phyloP scores from a whole-genome alignment of 92 coral and sea anemone species.

The Bergia puertoricense region DNA sequence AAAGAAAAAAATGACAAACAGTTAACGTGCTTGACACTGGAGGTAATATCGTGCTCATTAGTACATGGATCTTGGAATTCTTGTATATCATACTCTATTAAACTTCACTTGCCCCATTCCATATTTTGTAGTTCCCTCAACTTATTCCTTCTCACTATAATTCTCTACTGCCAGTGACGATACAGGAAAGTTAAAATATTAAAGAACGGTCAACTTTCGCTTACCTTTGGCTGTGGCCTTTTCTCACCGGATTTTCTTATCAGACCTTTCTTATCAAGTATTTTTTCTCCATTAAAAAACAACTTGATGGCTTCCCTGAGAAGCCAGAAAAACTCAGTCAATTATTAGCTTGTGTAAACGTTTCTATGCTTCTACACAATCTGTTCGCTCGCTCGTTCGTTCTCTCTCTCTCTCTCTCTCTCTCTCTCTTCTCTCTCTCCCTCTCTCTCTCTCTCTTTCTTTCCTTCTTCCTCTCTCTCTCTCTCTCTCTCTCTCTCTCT shows the following conservation, averaged over 20 bases:
- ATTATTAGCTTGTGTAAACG: neutral
- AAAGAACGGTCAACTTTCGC: neutral
- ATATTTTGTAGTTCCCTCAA: neutral
- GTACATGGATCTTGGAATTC: too few species aligned
- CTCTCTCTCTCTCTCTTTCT: too few species aligned
- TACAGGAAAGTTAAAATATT: neutral
- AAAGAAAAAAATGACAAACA: too few species aligned
- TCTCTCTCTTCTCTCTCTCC: too few species aligned
- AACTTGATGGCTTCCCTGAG: conserved; percentile 21
- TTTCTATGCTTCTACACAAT: neutral
- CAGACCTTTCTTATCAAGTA: conserved; percentile 19
- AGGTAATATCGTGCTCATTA: too few species aligned
- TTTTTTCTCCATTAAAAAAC: conserved; percentile 24
- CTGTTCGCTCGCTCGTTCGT: too few species aligned
- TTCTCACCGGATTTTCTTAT: neutral
- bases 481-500: too few species aligned
- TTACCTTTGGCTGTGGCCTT: conserved; percentile 14
- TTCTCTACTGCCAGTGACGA: too few species aligned
- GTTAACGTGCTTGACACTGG: too few species aligned
- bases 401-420: too few species aligned
- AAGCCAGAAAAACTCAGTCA: neutral
- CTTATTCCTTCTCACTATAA: neutral
- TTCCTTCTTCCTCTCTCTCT: too few species aligned
- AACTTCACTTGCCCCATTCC: neutral
- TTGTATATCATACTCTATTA: too few species aligned